These are phyloP conservation scores for Zosterops lateralis DNA, from an alignment of 2,113 vertebrate genomes.

Conservation along the genomic window DNA sequence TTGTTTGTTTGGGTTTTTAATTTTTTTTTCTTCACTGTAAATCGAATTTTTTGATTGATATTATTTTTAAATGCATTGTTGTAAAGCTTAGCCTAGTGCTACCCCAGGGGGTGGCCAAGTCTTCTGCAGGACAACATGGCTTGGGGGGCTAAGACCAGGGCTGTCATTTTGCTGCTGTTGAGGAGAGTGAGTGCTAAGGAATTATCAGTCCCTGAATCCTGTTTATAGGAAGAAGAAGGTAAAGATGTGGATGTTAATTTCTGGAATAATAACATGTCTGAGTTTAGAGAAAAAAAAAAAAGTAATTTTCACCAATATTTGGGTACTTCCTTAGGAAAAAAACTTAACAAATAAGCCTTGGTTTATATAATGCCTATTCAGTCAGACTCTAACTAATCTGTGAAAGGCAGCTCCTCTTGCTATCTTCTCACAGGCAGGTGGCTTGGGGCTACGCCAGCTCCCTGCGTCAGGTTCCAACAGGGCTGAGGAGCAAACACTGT, in stretches of 20 bases:
- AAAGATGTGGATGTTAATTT: not conserved
- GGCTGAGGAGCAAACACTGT: not conserved
- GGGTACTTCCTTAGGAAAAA: not conserved
- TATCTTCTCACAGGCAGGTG: constrained; percentile 30
- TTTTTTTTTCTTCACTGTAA: not conserved
- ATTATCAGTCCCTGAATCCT: not conserved
- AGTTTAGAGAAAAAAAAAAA: not conserved
- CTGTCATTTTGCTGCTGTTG: not conserved
- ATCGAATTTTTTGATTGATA: not conserved
- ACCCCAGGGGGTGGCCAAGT: not conserved
- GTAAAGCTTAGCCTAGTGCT: not conserved
- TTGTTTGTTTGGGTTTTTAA: not conserved
- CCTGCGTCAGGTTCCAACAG: not conserved
- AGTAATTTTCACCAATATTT: not conserved
- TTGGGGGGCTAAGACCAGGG: rapidly evolving
- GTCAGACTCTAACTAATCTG: constrained; percentile 12
- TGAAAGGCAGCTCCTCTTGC: not conserved
- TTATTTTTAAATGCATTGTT: not conserved
- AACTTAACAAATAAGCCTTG: not conserved
- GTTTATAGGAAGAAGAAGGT: not conserved
- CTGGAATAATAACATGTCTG: not conserved
- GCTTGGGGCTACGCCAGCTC: not conserved
- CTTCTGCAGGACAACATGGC: not conserved
- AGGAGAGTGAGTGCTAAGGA: not conserved
- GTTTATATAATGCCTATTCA: not conserved